Evolutionary conservation across 2,113 vertebrate genomes (phyloP).

Genomic region (Larimichthys crocea): DNA sequence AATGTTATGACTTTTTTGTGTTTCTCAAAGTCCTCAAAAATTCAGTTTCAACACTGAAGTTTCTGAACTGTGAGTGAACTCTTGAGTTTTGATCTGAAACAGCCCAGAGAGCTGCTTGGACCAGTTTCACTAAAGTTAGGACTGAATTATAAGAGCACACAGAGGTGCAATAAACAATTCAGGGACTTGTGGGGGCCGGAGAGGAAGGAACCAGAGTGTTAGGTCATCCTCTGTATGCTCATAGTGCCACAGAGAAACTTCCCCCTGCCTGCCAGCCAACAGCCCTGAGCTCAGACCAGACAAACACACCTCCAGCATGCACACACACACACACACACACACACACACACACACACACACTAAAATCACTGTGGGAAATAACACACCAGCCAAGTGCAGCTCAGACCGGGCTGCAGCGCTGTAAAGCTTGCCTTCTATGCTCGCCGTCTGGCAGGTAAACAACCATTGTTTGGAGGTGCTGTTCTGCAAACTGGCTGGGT

Average conservation of each 20-base stretch:
- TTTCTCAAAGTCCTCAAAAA: background rate
- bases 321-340: background rate
- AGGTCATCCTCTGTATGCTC: conserved; percentile 74
- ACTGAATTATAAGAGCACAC: conserved; percentile 39
- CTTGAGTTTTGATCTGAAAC: conserved; percentile 11
- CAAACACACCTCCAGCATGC: conserved; percentile 40
- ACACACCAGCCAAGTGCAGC: conserved; percentile 48
- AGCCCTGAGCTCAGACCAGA: conserved; percentile 47
- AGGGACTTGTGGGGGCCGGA: conserved; percentile 56
- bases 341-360: conserved; percentile 30
- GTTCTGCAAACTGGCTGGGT: conserved; percentile 44
- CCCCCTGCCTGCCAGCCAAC: conserved; percentile 64
- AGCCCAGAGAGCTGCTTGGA: background rate
- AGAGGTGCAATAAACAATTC: conserved; percentile 66
- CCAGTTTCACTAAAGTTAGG: conserved; percentile 5
- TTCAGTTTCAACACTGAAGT: background rate
- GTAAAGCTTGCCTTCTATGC: conserved; percentile 31
- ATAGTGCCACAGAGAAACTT: conserved; percentile 67
- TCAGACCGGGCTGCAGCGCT: conserved; percentile 49
- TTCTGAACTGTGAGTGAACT: conserved; percentile 16
- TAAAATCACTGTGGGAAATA: conserved; percentile 58
- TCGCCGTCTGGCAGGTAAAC: conserved; percentile 68
- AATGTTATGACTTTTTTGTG: background rate
- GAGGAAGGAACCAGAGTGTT: conserved; percentile 74
- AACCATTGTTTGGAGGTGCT: conserved; percentile 62